phyloP scores from a whole-genome alignment of 2,888 invertebrate species.

The Epirrhoe tristata region DNA sequence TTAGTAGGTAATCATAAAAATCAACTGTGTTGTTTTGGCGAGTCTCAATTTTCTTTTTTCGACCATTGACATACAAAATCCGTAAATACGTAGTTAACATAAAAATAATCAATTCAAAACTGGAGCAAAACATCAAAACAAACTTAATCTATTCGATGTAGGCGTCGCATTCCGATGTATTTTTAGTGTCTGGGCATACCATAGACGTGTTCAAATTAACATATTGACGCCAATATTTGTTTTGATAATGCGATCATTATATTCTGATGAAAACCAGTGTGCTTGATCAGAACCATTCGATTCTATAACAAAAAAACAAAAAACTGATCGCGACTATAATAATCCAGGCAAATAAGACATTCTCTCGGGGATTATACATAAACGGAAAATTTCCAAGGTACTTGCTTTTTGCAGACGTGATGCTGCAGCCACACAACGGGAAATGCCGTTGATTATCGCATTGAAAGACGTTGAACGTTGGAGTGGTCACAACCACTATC shows the following conservation, averaged over 20 bases:
- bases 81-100: neutral
- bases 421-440: no score
- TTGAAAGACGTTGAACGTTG: no score
- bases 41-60: neutral
- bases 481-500: no score
- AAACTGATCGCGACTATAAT: no score
- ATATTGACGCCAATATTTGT: slow-evolving; percentile 15
- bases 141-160: slow-evolving; percentile 55
- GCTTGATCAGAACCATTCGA: no score
- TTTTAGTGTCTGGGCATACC: slow-evolving; percentile 46
- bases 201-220: slow-evolving; percentile 20
- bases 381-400: no score
- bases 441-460: no score
- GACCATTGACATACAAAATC: neutral
- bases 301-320: no score
- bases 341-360: no score
- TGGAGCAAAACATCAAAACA: slow-evolving; percentile 66
- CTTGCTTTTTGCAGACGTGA: no score
- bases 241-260: slow-evolving; percentile 7
- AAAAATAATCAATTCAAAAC: slow-evolving; percentile 48
- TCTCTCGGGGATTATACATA: no score
- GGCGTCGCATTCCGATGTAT: slow-evolving; percentile 59
- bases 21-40: neutral
- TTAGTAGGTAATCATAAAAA: no score
- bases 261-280: neutral